These are phyloP conservation scores for Volucella inanis DNA, from an alignment of 2,888 invertebrate genomes.

Conservation along the genomic window DNA sequence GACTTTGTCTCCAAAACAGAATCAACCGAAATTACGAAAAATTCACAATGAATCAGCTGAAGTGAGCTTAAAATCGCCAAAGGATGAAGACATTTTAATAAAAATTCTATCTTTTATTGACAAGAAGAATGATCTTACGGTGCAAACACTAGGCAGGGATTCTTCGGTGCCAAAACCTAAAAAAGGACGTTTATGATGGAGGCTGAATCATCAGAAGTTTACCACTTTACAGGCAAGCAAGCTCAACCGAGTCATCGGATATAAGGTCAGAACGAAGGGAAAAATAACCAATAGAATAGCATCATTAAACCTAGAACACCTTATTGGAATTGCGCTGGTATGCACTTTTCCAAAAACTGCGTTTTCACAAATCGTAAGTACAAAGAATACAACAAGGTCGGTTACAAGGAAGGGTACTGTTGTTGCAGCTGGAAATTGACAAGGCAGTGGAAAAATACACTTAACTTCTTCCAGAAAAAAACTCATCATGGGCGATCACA, in stretches of 20 bases:
- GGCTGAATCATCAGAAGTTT: slow-evolving; percentile 17
- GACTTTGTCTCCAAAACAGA: no score
- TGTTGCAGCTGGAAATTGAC: not conserved
- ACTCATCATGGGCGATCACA: no score
- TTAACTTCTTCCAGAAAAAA: no score
- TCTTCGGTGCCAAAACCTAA: not conserved
- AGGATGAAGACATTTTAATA: slow-evolving; percentile 4
- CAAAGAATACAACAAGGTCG: not conserved
- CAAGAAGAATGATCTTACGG: slow-evolving; percentile 22
- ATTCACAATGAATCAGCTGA: no score
- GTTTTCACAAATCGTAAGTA: slow-evolving; percentile 25
- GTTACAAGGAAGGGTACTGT: slow-evolving; percentile 48
- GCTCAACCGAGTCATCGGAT: not conserved
- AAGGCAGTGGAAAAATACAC: no score
- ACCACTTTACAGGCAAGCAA: slow-evolving; percentile 1
- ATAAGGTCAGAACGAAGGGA: not conserved
- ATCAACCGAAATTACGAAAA: no score
- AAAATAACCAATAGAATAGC: slow-evolving; percentile 7
- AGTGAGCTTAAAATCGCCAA: slow-evolving; percentile 21
- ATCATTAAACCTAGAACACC: slow-evolving; percentile 42
- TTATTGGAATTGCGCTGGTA: slow-evolving; percentile 64
- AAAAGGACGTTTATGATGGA: slow-evolving; percentile 7
- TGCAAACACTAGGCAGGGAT: slow-evolving; percentile 43
- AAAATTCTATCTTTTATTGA: slow-evolving; percentile 22
- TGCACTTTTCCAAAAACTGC: slow-evolving; percentile 51